Evolutionary conservation across 2,888 invertebrate species (phyloP).

Genomic region (Onthophagus sagittarius): DNA sequence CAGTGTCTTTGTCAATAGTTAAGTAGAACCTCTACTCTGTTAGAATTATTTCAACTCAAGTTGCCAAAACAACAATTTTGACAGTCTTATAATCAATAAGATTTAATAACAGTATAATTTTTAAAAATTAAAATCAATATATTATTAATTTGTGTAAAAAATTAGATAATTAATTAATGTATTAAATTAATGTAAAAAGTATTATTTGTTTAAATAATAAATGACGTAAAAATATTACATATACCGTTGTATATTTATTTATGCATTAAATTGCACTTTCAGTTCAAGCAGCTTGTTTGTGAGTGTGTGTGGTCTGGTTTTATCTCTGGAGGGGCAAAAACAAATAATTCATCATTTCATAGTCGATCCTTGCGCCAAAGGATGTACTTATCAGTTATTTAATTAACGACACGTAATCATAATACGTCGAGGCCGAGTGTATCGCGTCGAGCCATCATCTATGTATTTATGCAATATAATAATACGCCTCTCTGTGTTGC

Average conservation of each 20-base stretch:
- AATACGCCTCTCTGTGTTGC: not conserved
- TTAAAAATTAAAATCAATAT: too few species aligned
- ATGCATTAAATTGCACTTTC: slow-evolving; percentile 9
- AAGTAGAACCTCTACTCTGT: too few species aligned
- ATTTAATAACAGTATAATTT: too few species aligned
- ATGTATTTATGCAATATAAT: slow-evolving; percentile 2
- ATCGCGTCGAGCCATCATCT: slow-evolving; percentile 14
- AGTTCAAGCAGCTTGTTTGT: not conserved
- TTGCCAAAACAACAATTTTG: too few species aligned
- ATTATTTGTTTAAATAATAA: not conserved
- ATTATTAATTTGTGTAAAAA: too few species aligned
- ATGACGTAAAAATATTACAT: slow-evolving; percentile 2
- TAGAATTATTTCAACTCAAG: too few species aligned
- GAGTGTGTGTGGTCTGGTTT: slow-evolving; percentile 5
- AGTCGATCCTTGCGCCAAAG: not conserved
- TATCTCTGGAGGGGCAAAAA: not conserved
- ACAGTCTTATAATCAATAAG: too few species aligned
- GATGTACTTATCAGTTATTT: slow-evolving; percentile 20
- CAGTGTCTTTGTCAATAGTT: too few species aligned
- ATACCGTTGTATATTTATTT: slow-evolving; percentile 4
- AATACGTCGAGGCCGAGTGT: slow-evolving; percentile 8
- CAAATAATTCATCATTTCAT: slow-evolving; percentile 10
- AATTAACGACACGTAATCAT: slow-evolving; percentile 19
- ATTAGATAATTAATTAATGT: too few species aligned
- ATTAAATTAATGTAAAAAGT: too few species aligned